Percentiles rank a stretch among this genome's conserved stretches.
phyloP scores from a whole-genome alignment of 2,797 vertebrate genomes.

The Macropodus opercularis region DNA sequence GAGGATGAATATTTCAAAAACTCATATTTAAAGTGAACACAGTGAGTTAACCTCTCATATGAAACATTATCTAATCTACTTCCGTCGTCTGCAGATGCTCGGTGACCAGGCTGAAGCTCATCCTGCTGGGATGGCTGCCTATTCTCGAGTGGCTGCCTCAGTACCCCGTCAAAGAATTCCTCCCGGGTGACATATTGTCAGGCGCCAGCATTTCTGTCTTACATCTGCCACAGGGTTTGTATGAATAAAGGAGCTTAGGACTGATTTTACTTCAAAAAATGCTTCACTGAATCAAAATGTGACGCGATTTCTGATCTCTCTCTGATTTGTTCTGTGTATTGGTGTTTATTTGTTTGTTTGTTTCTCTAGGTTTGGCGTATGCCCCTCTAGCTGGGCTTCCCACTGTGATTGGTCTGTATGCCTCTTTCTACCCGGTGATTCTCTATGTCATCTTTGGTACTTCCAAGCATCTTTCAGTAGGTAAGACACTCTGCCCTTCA shows the following conservation, averaged over 20 bases:
- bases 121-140: constrained; percentile 74
- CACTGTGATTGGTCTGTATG: constrained; percentile 81
- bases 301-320: too few relatives aligned
- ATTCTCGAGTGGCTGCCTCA: constrained; percentile 88
- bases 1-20: too few relatives aligned
- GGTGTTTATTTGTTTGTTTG: not conserved
- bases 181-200: constrained; percentile 86
- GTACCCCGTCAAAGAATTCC: constrained; percentile 88
- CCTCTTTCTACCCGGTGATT: constrained; percentile 82
- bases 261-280: not conserved
- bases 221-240: constrained; percentile 92
- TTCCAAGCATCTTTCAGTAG: constrained; percentile 83
- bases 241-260: not conserved
- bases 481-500: constrained; percentile 52
- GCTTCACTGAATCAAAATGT: too few relatives aligned
- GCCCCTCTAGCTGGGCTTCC: constrained; percentile 81
- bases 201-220: constrained; percentile 95
- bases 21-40: too few relatives aligned
- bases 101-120: constrained; percentile 54
- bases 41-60: too few relatives aligned
- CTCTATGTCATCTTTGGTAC: constrained; percentile 84
- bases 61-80: too few relatives aligned
- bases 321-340: too few relatives aligned
- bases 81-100: constrained; percentile 75
- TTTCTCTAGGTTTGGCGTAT: constrained; percentile 81